Percentiles rank a stretch among this genome's conserved stretches.
Evolutionary conservation across 2,113 vertebrate genomes (phyloP).

Genomic region (Lepisosteus osseus): DNA sequence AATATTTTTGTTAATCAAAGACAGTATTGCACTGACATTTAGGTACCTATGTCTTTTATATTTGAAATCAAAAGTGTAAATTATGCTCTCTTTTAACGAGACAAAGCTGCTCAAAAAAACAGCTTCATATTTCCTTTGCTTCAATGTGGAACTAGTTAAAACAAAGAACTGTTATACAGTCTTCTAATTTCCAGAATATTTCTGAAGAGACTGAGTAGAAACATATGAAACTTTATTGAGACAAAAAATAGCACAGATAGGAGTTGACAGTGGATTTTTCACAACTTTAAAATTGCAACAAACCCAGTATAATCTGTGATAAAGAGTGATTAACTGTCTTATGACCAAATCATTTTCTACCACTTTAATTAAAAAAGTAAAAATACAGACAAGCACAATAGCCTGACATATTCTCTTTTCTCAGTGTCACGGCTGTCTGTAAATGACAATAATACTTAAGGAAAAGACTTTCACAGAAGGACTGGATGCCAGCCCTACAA

Average conservation of each 20-base stretch:
- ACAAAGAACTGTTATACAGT: neutral
- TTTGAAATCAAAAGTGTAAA: no score
- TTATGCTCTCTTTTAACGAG: no score
- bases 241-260: neutral
- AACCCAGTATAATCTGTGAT: neutral
- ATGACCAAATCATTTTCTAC: neutral
- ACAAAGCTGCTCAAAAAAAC: no score
- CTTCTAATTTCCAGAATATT: neutral
- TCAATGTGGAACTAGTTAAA: neutral
- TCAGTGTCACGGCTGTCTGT: neutral
- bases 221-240: conserved; percentile 24
- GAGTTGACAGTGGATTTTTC: neutral
- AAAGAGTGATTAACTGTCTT: conserved; percentile 13
- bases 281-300: neutral
- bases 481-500: conserved; percentile 71
- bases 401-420: neutral
- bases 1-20: no score
- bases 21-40: no score
- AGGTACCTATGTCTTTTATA: no score
- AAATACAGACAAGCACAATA: conserved; percentile 7
- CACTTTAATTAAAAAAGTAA: neutral
- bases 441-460: neutral
- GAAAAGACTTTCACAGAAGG: conserved; percentile 33
- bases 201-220: conserved; percentile 2
- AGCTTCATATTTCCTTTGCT: no score